Percentiles rank a stretch among this genome's conserved stretches.
Conservation (phyloP, 2,888 invertebrate genomes). For the Stegana nigrithorax region DNA sequence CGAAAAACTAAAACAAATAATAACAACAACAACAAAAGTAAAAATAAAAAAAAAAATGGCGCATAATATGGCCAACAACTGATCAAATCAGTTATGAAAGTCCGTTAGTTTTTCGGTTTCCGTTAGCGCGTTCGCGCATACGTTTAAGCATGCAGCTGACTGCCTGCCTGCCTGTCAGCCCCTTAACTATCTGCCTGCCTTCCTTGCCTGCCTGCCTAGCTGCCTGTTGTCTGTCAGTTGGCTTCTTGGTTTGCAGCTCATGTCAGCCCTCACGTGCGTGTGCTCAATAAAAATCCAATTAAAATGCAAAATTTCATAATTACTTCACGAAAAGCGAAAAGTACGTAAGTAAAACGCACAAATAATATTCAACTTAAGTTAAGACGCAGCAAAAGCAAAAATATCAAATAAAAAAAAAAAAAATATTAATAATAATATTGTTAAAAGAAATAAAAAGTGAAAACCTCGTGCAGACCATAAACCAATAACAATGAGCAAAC, state of each 20-base stretch:
- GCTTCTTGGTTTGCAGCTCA: not conserved
- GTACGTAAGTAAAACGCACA: not conserved
- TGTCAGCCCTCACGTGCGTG: constrained; percentile 47
- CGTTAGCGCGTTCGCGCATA: not conserved
- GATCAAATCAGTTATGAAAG: not conserved
- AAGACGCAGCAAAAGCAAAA: too few relatives aligned
- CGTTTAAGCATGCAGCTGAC: not conserved
- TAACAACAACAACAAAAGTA: too few relatives aligned
- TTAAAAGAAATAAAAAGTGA: not conserved
- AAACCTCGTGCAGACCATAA: constrained; percentile 1
- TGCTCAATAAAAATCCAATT: constrained; percentile 57
- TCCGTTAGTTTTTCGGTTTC: not conserved
- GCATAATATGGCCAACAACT: not conserved
- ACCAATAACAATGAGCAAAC: too few relatives aligned
- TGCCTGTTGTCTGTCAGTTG: not conserved
- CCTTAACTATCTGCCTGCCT: not conserved
- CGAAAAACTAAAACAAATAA: not conserved
- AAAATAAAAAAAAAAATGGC: not conserved
- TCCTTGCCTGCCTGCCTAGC: not conserved
- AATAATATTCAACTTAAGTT: too few relatives aligned
- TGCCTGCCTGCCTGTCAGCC: not conserved
- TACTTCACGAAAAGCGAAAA: constrained; percentile 25
- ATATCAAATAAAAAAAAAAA: too few relatives aligned
- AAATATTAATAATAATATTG: not conserved
- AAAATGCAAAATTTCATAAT: constrained; percentile 56